Base-by-base conservation (phyloP, 2,888 invertebrate genomes). In the Pantelozetes paolii region DNA sequence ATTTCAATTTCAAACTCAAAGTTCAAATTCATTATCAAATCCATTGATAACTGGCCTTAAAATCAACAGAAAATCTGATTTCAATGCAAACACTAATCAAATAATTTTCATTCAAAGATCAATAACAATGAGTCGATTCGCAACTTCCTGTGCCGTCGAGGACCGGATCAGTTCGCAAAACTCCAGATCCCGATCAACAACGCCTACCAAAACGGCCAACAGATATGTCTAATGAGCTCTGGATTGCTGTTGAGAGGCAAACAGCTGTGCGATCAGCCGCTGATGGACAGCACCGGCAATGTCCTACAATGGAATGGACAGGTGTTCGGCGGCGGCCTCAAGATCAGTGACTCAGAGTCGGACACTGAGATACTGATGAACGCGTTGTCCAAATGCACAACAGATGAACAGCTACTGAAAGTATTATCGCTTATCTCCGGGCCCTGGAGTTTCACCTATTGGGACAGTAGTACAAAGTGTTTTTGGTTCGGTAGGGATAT, bases 401-500 rank as follows among this genome's bases (percentile, higher is more conserved):
- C 42, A 18, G 74, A 74, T 48, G 70, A 48, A 23, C 36, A 70
- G 0, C 11, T 74, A 18, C 28, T 70, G 0, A 2, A 32, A 26
- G 18, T 30, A 0, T n/a, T 74, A 9, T 42, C 62, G 0, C 50
- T 32, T 8, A 82, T 94, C 1, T 85, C 89, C 77, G 96, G 96
- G 2, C 95, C 96, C 36, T 94, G 89, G 83, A 88, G 92, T 74
- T 85, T 95, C 75, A 86, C 95, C 77, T 91, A 89, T 81, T 90
- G 87, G 81, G 86, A 83, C 81, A 82, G 81, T 77, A 71, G 69
- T 59, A 45, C 18, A 8, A 48, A 67, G 50, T 45, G 30, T 18
- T 78, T 96, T 54, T 92, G 90, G 85, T 93, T 95, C 83, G 89
- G 89, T 1, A 86, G 95, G 80, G 96, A 97, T 82, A 85, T 86